Base-by-base conservation (phyloP, 2,113 vertebrate species). In the Pelodiscus sinensis region DNA sequence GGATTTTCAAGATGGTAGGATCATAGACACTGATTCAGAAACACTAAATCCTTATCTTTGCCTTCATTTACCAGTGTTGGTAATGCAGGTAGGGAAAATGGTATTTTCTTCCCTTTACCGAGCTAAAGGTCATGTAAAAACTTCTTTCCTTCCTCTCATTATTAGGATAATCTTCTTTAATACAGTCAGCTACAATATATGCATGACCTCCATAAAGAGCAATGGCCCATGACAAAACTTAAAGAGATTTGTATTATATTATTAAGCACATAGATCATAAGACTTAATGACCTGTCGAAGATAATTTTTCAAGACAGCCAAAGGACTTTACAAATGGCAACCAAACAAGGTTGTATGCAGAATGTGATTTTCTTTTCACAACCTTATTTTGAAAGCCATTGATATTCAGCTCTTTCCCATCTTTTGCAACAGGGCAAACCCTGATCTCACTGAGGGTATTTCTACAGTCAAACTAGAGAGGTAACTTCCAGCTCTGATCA, bases 201-300 rank as follows among this genome's bases (percentile, higher is more conserved):
- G 7, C 75, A 85, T 79, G 57, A 94, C 75, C 62, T 95, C 83
- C 88, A 84, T 92, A 96, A 96, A 94, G 90, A 94, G 83, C 91
- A 96, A 84, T 80, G 87, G 89, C 56, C 95, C 87, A 44, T 95
- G 89, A 96, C 96, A 73, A 94, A 79, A 93, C 54, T 79, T 86
- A 88, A 57, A 92, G 54, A 77, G 58, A 86, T 95, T 97, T 94
- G 84, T 94, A 62, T 62, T 73, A 29, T 77, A 84, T 90, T 92
- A 91, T 78, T 97, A 93, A 96, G 55, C 58, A 73, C 29, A 96
- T 92, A 97, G 82, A 95, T 97, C 96, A 93, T 86, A 90, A 89
- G 87, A 87, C 73, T 82, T 95, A 97, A 97, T 94, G 82, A 94
- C 93, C 65, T 89, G 35, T 81, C 86, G 88, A 58, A 62, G 80